Conservation (phyloP, 2,797 vertebrate species). For the Pitangus sulphuratus region DNA sequence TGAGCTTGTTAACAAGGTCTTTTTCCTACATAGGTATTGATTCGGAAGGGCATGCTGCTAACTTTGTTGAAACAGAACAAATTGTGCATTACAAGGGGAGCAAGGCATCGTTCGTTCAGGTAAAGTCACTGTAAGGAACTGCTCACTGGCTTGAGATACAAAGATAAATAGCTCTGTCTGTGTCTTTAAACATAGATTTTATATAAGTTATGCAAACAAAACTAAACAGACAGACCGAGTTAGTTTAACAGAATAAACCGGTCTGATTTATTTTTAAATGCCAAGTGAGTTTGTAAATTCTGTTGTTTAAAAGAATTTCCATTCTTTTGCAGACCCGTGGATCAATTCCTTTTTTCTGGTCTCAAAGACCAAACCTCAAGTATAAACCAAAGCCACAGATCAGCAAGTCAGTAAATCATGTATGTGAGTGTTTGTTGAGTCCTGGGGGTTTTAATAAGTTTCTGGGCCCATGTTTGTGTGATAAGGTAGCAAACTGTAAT, state of each 20-base stretch:
- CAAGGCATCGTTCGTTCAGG: conserved; percentile 93
- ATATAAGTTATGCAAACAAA: not conserved
- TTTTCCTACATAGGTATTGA: conserved; percentile 85
- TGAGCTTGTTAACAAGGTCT: not conserved
- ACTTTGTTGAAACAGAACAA: conserved; percentile 96
- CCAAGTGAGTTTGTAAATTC: not conserved
- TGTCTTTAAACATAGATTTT: not conserved
- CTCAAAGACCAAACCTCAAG: conserved; percentile 95
- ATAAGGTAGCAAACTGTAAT: not conserved
- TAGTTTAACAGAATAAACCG: not conserved
- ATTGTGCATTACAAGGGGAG: conserved; percentile 88
- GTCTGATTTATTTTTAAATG: not conserved
- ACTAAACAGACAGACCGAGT: not conserved
- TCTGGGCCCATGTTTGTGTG: not conserved
- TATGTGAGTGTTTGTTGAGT: conserved; percentile 73
- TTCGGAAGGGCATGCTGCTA: conserved; percentile 95
- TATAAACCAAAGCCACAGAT: conserved; percentile 96
- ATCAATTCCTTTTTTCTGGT: conserved; percentile 97
- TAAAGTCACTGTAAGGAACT: conserved; percentile 46
- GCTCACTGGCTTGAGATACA: not conserved
- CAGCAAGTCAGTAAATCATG: conserved; percentile 92
- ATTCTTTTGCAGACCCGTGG: conserved; percentile 86
- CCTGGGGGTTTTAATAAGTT: not conserved
- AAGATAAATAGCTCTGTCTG: not conserved
- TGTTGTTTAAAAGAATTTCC: not conserved